Base-by-base conservation (phyloP, 2,113 vertebrate species). In the Oreochromis tanganicae region DNA sequence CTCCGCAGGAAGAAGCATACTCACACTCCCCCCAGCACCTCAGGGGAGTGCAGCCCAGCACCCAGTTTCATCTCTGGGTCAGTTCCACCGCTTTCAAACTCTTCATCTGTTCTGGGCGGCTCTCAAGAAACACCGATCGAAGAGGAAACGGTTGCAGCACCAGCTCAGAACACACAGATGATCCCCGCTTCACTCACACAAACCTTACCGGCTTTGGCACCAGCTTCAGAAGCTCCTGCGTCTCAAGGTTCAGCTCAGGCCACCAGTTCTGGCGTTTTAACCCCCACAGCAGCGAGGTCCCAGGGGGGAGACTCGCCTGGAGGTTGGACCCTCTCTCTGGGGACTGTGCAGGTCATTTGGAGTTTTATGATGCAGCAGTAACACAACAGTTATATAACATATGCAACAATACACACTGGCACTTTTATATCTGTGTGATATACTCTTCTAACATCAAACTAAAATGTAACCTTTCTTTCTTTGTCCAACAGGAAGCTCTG, bases 1-100 rank as follows among this genome's bases (percentile, higher is more conserved):
- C 96, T 99, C 38, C 96, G 98, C 79, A 96, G 97, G 90, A 98
- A 97, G 95, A 98, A 97, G n/a, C 94, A 94, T 5, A n/a, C 86
- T 36, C 86, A 87, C 75, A 8, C 90, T 29, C 91, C 91, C 1
- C 91, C 95, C 66, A 83, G 80, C 27, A 63, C 92, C 24, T 95
- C 93, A 0, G 95, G 90, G 7, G 94, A 96, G 48, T 86, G 92
- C 92, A 96, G 94, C 68, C 93, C 96, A 1, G 93, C 94, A 1
- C 90, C 86, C 38, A 95, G 94, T 32, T 89, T n/a, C 21, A 16
- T 91, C 85, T 91, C 92, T 6, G 93, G 85, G 78, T 89, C 87
- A 1, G 90, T 87, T 5, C 89, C 94, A 1, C 90, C 94, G 4
- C 90, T 96, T 7, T 96, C 96, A 14, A 96, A 91, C 88, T 96